phyloP scores from a whole-genome alignment of 2,113 vertebrate species.

The Neopipo cinnamomea region DNA sequence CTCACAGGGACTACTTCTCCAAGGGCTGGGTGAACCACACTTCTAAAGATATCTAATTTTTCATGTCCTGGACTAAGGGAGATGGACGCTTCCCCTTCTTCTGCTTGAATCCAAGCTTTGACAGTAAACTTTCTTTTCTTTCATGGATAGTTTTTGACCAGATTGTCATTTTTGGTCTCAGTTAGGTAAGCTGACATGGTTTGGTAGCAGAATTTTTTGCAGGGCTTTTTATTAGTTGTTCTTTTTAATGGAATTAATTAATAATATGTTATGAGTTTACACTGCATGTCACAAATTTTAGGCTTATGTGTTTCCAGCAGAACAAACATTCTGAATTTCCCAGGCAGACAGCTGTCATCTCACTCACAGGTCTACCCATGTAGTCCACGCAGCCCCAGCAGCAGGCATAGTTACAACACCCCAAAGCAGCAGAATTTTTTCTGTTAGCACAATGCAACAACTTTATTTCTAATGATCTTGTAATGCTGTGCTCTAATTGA shows the following conservation, averaged over 20 bases:
- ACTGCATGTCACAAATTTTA: neutral
- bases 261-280: neutral
- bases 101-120: neutral
- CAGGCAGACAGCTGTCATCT: neutral
- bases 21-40: neutral
- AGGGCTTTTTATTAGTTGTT: neutral
- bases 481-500: conserved; percentile 16
- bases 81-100: neutral
- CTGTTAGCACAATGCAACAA: neutral
- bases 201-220: neutral
- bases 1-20: neutral
- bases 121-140: neutral
- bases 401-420: neutral
- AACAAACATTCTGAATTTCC: neutral
- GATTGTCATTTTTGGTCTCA: neutral
- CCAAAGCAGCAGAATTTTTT: neutral
- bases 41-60: neutral
- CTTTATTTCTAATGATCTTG: neutral
- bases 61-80: fast-evolving
- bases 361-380: neutral
- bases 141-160: neutral
- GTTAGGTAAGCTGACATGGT: neutral
- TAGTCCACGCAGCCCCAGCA: neutral
- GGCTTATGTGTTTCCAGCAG: neutral
- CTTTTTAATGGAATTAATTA: neutral